Conservation (phyloP, 2,113 vertebrate genomes). For the Tyrannus savana region DNA sequence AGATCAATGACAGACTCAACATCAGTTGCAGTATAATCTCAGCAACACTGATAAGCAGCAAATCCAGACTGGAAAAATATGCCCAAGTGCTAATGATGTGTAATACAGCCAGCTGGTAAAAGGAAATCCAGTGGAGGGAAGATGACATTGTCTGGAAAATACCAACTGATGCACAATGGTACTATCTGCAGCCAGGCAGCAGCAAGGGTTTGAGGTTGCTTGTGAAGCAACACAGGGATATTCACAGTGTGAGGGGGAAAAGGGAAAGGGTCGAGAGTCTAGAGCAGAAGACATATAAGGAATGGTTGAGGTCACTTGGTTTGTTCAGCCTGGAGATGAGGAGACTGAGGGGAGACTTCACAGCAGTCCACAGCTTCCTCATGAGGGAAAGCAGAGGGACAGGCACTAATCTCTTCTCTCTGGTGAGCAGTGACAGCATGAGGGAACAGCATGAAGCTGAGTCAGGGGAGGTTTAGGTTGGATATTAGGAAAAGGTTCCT, state of each 20-base stretch:
- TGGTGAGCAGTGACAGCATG: background rate
- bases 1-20: constrained; percentile 58
- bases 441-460: background rate
- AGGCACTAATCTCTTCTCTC: background rate
- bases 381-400: background rate
- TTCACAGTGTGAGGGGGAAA: background rate
- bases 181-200: background rate
- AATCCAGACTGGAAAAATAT: constrained; percentile 32
- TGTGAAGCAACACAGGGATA: background rate
- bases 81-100: constrained; percentile 23
- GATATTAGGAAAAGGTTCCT: background rate
- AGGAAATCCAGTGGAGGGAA: background rate
- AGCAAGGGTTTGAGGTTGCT: background rate
- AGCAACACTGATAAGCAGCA: constrained; percentile 29
- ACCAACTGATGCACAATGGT: background rate
- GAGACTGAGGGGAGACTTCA: background rate
- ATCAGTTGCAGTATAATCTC: constrained; percentile 38
- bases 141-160: background rate
- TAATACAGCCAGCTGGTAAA: background rate
- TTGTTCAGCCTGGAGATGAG: background rate
- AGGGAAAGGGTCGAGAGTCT: background rate
- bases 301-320: background rate
- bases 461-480: background rate
- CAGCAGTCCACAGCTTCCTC: rapidly evolving
- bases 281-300: background rate